Evolutionary conservation across 1,140 invertebrate species (phyloP), one percentile per base, ranked within the genome.

Genomic region (Leptopilina clavipes): DNA sequence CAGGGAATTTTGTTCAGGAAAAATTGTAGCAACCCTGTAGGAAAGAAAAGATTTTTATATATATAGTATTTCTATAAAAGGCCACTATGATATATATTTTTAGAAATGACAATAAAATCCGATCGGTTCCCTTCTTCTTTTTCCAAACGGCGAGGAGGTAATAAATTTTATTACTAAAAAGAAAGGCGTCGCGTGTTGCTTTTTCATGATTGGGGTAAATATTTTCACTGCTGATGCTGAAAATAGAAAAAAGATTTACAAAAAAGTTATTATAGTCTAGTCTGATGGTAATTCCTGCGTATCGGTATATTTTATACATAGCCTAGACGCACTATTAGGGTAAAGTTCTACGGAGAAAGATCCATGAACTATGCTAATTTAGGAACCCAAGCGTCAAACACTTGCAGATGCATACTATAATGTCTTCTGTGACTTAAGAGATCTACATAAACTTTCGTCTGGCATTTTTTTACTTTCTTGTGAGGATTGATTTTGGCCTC

Each of bases 361-460:
- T 22, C n/a, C 59, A 31, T 65, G 56, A 31, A 65, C 56, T 65
- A n/a, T n/a, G 59, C 59, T 65, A 65, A 65, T 65, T 65, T 65
- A 31, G 59, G 59, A 65, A 37, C 59, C 25, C 59, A 31, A 25
- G 56, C 56, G 59, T 65, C 59, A 65, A 65, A 65, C 59, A 65
- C 22, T 37, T 31, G 25, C 59, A 65, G 59, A 65, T 65, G 59
- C 59, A 65, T 8, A 7, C 10, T 10, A 22, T 65, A 65, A 65
- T 65, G 59, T 40, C 25, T 40, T 40, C 25, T 65, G 8, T 65
- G 31, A 65, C 25, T 37, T 22, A 65, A 65, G 59, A 31, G 22
- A n/a, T 65, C 56, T 65, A 10, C n/a, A n/a, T 25, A 25, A 2
- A 12, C 19, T 65, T 22, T 65, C 18, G 56, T 65, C 56, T 11